Percentiles rank a stretch among this genome's conserved stretches.
Conservation (phyloP, 2,797 vertebrate genomes). For the Heterohyrax brucei region DNA sequence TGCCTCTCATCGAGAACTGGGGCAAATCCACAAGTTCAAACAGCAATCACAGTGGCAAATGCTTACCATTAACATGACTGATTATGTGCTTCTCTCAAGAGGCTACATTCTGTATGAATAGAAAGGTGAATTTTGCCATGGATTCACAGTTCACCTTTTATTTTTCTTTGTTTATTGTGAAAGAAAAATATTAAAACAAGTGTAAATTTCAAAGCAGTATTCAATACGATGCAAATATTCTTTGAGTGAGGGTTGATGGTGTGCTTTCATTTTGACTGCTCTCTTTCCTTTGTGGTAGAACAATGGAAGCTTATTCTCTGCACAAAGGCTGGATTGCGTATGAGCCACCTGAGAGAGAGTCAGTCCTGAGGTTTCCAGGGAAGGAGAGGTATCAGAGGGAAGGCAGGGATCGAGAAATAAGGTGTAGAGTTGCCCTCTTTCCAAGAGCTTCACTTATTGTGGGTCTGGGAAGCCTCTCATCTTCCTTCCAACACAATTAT, state of each 20-base stretch:
- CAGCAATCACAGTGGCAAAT: background rate
- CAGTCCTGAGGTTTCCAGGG: too few relatives aligned
- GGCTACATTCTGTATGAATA: background rate
- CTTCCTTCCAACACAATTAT: accelerated
- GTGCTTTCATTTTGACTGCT: background rate
- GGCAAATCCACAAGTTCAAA: background rate
- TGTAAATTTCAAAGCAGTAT: background rate
- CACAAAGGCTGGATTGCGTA: background rate
- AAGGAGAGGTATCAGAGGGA: accelerated
- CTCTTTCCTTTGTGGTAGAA: background rate
- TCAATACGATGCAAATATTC: background rate
- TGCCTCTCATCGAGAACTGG: constrained; percentile 7
- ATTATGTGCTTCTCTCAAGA: background rate
- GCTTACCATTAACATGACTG: background rate
- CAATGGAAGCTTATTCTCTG: background rate
- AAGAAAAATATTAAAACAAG: background rate
- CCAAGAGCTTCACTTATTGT: background rate
- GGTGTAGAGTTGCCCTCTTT: accelerated
- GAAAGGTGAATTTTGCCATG: background rate
- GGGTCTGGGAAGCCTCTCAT: background rate
- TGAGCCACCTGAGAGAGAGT: too few relatives aligned
- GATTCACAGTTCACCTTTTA: background rate
- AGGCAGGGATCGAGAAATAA: background rate
- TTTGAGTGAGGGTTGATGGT: background rate
- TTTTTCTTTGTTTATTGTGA: background rate